phyloP scores from a whole-genome alignment of 2,888 invertebrate species.

The Caenorhabditis sp. region DNA sequence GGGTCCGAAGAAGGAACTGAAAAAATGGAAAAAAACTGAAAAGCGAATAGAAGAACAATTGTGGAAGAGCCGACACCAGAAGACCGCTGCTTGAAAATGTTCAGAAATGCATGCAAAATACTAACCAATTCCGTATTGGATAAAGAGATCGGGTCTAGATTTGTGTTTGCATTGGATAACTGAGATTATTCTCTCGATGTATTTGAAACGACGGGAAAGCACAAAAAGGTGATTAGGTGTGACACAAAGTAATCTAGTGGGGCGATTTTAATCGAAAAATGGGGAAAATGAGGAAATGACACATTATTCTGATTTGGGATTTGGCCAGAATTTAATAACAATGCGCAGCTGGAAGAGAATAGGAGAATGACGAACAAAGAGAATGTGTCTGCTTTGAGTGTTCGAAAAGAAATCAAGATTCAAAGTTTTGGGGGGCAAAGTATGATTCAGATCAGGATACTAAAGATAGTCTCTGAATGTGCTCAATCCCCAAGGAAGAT shows the following conservation, averaged over 20 bases:
- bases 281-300: not conserved
- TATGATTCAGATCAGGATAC: too few relatives aligned
- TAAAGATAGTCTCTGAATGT: too few relatives aligned
- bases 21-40: not conserved
- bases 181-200: not conserved
- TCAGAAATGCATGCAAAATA: slow-evolving; percentile 57
- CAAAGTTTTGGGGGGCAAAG: too few relatives aligned
- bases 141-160: slow-evolving; percentile 24
- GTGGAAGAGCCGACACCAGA: not conserved
- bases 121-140: slow-evolving; percentile 48
- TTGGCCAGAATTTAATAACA: slow-evolving; percentile 18
- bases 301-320: slow-evolving; percentile 19
- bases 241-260: slow-evolving; percentile 25
- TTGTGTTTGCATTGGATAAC: too few relatives aligned
- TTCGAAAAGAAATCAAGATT: too few relatives aligned
- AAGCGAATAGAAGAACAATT: slow-evolving; percentile 17
- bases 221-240: slow-evolving; percentile 12
- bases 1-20: not conserved
- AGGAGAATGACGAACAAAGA: not conserved
- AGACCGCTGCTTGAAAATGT: slow-evolving; percentile 1
- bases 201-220: slow-evolving; percentile 9
- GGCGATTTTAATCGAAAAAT: slow-evolving; percentile 2
- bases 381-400: not conserved
- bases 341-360: not conserved
- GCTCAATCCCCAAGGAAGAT: too few relatives aligned